Conservation (phyloP, 2,888 invertebrate genomes). For the Gymnocheta viridis region DNA sequence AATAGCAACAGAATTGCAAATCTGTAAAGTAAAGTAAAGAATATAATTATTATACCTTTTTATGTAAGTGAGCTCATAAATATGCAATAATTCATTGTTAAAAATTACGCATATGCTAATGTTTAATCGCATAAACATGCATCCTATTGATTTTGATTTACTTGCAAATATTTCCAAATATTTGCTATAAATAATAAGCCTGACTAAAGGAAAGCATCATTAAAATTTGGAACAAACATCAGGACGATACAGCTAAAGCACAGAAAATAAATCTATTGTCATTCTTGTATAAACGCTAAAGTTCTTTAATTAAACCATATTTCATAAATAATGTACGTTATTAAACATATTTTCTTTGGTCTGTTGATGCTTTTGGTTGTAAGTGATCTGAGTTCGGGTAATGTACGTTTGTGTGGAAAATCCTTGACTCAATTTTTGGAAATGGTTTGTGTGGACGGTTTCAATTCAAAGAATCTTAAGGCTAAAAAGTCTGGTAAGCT, state of each 20-base stretch:
- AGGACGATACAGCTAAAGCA: background rate
- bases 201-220: background rate
- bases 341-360: background rate
- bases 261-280: background rate
- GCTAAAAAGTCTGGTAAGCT: slow-evolving; percentile 37
- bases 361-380: background rate
- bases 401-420: slow-evolving; percentile 17
- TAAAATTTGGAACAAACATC: background rate
- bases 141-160: background rate
- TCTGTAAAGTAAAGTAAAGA: too few species aligned
- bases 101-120: slow-evolving; percentile 52
- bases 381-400: background rate
- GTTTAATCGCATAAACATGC: background rate
- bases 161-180: background rate
- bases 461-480: slow-evolving; percentile 22
- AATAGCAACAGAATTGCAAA: too few species aligned
- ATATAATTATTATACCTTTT: too few species aligned
- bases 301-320: background rate
- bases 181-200: slow-evolving; percentile 34
- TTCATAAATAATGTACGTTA: background rate
- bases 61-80: slow-evolving; percentile 31
- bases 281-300: background rate
- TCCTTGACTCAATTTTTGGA: slow-evolving; percentile 11
- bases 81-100: slow-evolving; percentile 45
- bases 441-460: slow-evolving; percentile 25